A percentile compares a stretch with the other conserved stretches of the same genome.
These are phyloP conservation scores for Tenthredo mesomela DNA, from an alignment of 2,888 invertebrate genomes.

Conservation along the genomic window DNA sequence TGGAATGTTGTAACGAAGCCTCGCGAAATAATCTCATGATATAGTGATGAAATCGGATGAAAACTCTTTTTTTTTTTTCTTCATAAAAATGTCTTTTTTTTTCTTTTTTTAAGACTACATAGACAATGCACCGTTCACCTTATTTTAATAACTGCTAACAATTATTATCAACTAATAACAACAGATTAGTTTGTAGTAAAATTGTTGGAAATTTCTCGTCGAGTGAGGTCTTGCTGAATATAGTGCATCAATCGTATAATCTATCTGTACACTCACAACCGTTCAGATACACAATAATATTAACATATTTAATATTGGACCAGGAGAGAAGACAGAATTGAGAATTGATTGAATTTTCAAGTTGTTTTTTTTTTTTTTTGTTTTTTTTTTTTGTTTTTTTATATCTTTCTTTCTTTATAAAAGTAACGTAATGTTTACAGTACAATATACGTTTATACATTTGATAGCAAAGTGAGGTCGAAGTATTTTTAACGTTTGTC, in stretches of 20 bases:
- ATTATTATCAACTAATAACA: slow-evolving; percentile 22
- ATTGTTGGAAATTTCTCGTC: slow-evolving; percentile 61
- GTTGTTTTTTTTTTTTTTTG: slow-evolving; percentile 34
- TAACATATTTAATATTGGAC: slow-evolving; percentile 75
- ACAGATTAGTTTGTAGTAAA: slow-evolving; percentile 28
- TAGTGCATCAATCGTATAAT: slow-evolving; percentile 68
- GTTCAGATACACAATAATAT: slow-evolving; percentile 75
- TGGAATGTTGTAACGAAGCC: slow-evolving; percentile 45
- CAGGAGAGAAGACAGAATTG: slow-evolving; percentile 58
- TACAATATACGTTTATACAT: slow-evolving; percentile 46
- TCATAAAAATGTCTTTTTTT: slow-evolving; percentile 2
- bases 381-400: slow-evolving; percentile 44
- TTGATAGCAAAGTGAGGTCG: slow-evolving; percentile 43
- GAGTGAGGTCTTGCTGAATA: slow-evolving; percentile 66
- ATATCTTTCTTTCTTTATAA: slow-evolving; percentile 51
- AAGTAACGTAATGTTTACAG: slow-evolving; percentile 37
- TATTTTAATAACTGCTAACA: slow-evolving; percentile 11
- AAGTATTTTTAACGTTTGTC: slow-evolving; percentile 44
- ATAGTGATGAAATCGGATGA: background rate
- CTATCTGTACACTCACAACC: slow-evolving; percentile 75
- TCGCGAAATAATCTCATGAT: slow-evolving; percentile 23
- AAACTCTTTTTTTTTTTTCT: background rate
- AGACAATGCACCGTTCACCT: background rate
- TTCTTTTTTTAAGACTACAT: background rate
- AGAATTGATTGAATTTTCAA: slow-evolving; percentile 39